Evolutionary conservation across 2,888 invertebrate genomes (phyloP).

Genomic region (Autographa gamma): DNA sequence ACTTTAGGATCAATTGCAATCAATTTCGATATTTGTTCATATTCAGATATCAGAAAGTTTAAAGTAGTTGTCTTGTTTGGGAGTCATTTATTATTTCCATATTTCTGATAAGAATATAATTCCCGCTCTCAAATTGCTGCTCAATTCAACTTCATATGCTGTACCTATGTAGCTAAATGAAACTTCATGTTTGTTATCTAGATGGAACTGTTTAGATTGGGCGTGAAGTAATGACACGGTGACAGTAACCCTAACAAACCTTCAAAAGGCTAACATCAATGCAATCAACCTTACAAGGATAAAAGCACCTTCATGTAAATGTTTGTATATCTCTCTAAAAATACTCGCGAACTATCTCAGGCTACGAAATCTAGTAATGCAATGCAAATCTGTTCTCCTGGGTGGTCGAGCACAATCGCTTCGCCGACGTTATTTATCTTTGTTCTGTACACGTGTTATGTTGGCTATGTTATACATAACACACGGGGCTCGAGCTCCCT

Average conservation of each 20-base stretch:
- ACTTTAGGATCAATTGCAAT: background rate
- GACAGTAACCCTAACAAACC: background rate
- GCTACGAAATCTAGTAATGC: constrained; percentile 40
- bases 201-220: background rate
- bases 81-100: background rate
- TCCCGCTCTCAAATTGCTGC: too few species aligned
- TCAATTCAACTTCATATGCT: too few species aligned
- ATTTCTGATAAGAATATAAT: background rate
- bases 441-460: constrained; percentile 1
- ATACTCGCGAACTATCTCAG: constrained; percentile 21
- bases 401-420: constrained; percentile 52
- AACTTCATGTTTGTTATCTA: background rate
- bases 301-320: constrained; percentile 11
- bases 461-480: constrained; percentile 22
- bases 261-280: background rate
- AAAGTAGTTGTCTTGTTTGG: background rate
- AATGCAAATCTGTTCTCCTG: constrained; percentile 48
- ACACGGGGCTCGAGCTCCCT: constrained; percentile 20
- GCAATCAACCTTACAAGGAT: constrained; percentile 1
- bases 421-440: constrained; percentile 40
- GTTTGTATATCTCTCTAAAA: constrained; percentile 19
- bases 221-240: background rate
- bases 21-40: background rate
- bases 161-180: background rate
- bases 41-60: background rate